phyloP scores from a whole-genome alignment of 37 sponge, comb jelly and placozoan genomes.

The Beroe ovata region DNA sequence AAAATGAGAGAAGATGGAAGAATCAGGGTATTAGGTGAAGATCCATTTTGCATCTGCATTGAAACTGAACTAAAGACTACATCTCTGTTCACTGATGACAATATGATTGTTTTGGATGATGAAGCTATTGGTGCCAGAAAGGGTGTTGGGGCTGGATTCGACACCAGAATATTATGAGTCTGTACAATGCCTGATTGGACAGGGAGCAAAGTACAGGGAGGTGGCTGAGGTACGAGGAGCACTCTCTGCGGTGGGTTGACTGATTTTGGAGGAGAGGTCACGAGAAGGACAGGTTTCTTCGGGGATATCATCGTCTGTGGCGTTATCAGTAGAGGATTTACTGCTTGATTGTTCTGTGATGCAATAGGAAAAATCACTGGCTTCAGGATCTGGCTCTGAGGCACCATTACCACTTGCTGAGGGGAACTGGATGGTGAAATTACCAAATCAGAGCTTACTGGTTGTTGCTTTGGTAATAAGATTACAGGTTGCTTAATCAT shows the following conservation, averaged over 20 bases:
- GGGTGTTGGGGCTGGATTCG: not conserved
- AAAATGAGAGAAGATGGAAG: not conserved
- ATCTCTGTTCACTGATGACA: not conserved
- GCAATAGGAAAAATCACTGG: not conserved
- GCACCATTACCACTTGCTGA: conserved; percentile 8
- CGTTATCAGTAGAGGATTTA: not conserved
- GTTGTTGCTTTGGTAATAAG: not conserved
- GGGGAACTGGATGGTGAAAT: not conserved
- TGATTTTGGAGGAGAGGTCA: not conserved
- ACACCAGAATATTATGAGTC: not conserved
- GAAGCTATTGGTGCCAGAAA: not conserved
- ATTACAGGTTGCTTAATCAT: not conserved
- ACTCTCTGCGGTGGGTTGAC: not conserved
- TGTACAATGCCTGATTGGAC: not conserved
- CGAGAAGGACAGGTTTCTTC: not conserved
- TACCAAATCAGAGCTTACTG: not conserved
- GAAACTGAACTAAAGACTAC: not conserved
- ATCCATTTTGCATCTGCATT: no score
- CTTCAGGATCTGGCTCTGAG: not conserved
- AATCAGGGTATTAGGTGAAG: no score
- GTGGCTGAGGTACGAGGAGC: not conserved
- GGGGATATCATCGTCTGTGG: not conserved
- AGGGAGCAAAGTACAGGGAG: not conserved
- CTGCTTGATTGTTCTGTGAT: not conserved
- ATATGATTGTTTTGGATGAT: not conserved